Evolutionary conservation across 2,113 vertebrate species (phyloP).

Genomic region (Orthonyx spaldingii): DNA sequence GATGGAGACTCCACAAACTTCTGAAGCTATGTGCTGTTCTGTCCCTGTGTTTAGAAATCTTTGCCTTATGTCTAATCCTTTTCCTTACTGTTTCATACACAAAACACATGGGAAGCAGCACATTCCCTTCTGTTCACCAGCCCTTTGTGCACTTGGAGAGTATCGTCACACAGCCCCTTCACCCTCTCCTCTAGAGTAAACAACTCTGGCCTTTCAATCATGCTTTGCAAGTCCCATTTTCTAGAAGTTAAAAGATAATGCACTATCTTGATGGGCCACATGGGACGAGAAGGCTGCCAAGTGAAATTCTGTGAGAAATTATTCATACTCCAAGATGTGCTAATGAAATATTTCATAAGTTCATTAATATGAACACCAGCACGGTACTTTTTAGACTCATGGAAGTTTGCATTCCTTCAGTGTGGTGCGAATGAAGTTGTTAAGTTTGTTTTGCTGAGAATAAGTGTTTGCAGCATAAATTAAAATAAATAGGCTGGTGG

Average conservation of each 20-base stretch:
- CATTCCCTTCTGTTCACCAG: not conserved
- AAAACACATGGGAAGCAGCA: not conserved
- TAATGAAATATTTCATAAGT: constrained; percentile 36
- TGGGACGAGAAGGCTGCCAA: not conserved
- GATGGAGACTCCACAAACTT: not conserved
- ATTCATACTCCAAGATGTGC: not conserved
- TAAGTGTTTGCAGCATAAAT: not conserved
- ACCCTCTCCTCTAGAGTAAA: not conserved
- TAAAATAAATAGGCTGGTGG: not conserved
- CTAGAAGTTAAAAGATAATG: not conserved
- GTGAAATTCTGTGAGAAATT: constrained; percentile 16
- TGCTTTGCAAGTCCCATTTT: not conserved
- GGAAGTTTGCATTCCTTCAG: not conserved
- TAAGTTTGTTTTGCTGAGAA: not conserved
- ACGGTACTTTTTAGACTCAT: not conserved
- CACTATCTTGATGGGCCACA: not conserved
- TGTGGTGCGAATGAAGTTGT: not conserved
- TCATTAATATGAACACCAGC: not conserved
- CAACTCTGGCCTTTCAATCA: not conserved
- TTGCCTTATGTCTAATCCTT: not conserved
- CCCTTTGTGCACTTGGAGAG: not conserved
- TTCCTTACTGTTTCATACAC: not conserved
- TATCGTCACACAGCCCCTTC: not conserved
- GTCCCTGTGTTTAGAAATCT: not conserved
- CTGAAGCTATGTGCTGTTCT: not conserved